Base-by-base conservation (phyloP, 2,888 invertebrate genomes). In the Muscina levida region DNA sequence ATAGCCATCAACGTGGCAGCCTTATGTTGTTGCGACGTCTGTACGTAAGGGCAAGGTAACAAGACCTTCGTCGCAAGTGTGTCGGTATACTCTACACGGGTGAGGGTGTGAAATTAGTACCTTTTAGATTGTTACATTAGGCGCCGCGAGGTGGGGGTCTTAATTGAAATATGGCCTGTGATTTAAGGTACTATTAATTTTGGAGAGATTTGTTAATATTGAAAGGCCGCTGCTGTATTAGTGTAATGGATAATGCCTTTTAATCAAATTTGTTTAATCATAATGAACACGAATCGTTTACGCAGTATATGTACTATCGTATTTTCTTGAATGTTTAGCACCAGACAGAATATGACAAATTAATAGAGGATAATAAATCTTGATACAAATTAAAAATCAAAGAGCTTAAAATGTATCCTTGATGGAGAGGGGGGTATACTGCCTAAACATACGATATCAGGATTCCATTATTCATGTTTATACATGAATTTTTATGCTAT, bases 121-220 rank as follows among this genome's bases (percentile, higher is more conserved):
- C 56, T 46, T 48, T 66, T 51, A 51, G 42, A 59, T 70, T 76
- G 68, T 65, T 70, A 15, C 26, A 6, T 22, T 0, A 24, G 2
- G n/a, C n/a, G n/a, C n/a, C n/a, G 11, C 3, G 24, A 24, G 13
- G 56, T n/a, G 22, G 13, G 26, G 15, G 56, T 15, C 62, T 77
- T 74, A 72, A 81, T 75, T 77, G 77, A 81, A 77, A 81, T 81
- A 75, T 81, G 67, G 71, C 13, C 62, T 74, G 73, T 74, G 71
- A 74, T 74, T 81, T 72, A 68, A 62, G 46, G 31, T 31, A 74
- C 71, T 37, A 19, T 15, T 46, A 2, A 24, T 37, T 11, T 24
- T 2, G 4, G 48, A 48, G 2, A 6, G 17, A 17, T 17, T 10
- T 22, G 53, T 22, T 11, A 67, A 24, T 67, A 48, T 24, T 59